Evolutionary conservation across 1,140 invertebrate genomes (phyloP), one percentile per base, ranked within the genome.

Genomic region (Euura saliciscinereae): DNA sequence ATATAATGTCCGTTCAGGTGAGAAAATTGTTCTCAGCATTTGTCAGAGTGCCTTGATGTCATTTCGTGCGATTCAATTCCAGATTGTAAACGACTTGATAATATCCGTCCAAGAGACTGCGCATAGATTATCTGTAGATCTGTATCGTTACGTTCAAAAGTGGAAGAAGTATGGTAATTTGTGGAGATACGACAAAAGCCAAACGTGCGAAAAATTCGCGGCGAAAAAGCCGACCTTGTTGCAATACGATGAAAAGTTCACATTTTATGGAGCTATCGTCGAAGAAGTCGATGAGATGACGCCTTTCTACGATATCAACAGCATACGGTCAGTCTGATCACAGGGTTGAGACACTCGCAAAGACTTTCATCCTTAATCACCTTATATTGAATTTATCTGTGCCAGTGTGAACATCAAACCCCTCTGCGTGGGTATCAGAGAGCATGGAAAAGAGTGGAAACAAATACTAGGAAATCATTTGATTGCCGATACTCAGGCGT

Each of bases 161-260:
- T 96, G 94, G 94, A 91, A 91, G 73, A 92, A 92, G 78, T 96
- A 94, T 81, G 90, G 90, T 73, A 92, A 91, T 82, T 86, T 98
- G 4, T 97, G 96, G 96, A 90, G 91, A 7, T 91, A 90, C 76
- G 94, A 97, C 79, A 97, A 97, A 87, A 87, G 89, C 68, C 80
- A 89, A 11, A 90, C 91, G 3, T 93, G 93, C 75, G 91, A 95
- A 76, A 93, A 93, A 82, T 97, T 96, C 87, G 89, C 93, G 3
- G 85, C 88, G 44, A 92, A 91, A 69, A 89, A 92, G 80, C 92
- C 93, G 3, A 91, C 92, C 10, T 90, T 97, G 4, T 87, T 91
- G 42, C 90, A 92, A 73, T 96, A 94, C 86, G 94, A 97, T 79
- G 92, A 96, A 73, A 94, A 94, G 84, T 93, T 97, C 78, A 91